Conservation (phyloP, 2,888 invertebrate species). For the Ophioninae sp. region DNA sequence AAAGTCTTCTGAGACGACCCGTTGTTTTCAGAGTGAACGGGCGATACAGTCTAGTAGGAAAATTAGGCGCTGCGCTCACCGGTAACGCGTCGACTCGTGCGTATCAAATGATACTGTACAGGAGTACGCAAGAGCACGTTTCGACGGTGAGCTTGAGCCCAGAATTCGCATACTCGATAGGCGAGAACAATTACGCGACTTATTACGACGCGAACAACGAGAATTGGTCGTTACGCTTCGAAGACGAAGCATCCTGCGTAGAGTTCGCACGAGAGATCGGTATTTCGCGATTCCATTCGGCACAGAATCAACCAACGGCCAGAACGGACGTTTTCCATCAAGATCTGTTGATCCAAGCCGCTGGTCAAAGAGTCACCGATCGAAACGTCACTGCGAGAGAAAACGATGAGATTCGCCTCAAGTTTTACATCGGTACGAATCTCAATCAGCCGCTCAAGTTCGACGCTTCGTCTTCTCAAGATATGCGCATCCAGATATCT, state of each 20-base stretch:
- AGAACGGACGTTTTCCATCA: conserved; percentile 72
- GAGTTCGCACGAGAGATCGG: conserved; percentile 77
- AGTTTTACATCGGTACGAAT: conserved; percentile 69
- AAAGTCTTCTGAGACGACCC: neutral
- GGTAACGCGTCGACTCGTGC: conserved; percentile 70
- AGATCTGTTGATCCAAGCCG: conserved; percentile 66
- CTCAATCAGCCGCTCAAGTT: conserved; percentile 72
- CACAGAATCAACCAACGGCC: conserved; percentile 9
- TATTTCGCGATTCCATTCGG: conserved; percentile 71
- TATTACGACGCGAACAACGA: conserved; percentile 82
- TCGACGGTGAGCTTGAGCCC: conserved; percentile 72
- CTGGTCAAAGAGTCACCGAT: neutral
- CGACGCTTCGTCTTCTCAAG: conserved; percentile 64
- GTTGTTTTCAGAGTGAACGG: conserved; percentile 72
- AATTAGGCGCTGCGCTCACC: conserved; percentile 76
- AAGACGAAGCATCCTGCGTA: conserved; percentile 71
- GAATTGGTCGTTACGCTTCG: conserved; percentile 84
- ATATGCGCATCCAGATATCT: conserved; percentile 71
- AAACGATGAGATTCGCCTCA: conserved; percentile 69
- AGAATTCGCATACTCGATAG: conserved; percentile 74
- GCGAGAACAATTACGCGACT: conserved; percentile 74
- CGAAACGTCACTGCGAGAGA: conserved; percentile 64
- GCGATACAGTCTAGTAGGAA: conserved; percentile 75
- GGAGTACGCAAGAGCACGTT: conserved; percentile 74
- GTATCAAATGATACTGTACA: conserved; percentile 78